phyloP scores from a whole-genome alignment of 2,888 invertebrate genomes.

The Dicycla oo region DNA sequence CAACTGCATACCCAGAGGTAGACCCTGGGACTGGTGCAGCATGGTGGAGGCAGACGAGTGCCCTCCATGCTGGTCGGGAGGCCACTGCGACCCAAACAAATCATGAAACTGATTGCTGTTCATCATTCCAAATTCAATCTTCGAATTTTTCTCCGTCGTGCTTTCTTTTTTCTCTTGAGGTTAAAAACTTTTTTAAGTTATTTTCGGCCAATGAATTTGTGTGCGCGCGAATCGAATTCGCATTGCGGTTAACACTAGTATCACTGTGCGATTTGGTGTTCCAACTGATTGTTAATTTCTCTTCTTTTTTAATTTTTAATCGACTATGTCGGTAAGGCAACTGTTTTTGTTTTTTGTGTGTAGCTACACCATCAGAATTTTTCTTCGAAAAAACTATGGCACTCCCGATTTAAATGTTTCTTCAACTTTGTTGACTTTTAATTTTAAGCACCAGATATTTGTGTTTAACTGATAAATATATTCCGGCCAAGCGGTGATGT shows the following conservation, averaged over 20 bases:
- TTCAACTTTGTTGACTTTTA: slow-evolving; percentile 84
- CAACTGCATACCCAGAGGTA: slow-evolving; percentile 81
- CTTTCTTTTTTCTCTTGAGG: slow-evolving; percentile 47
- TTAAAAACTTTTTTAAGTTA: slow-evolving; percentile 73
- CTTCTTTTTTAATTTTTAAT: slow-evolving; percentile 67
- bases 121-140: slow-evolving; percentile 78
- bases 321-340: slow-evolving; percentile 89
- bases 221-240: slow-evolving; percentile 83
- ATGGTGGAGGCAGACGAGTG: slow-evolving; percentile 87
- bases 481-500: slow-evolving; percentile 85
- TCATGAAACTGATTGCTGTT: slow-evolving; percentile 88
- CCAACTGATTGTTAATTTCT: slow-evolving; percentile 66
- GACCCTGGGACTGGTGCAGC: slow-evolving; percentile 80
- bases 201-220: slow-evolving; percentile 79
- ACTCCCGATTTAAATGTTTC: slow-evolving; percentile 73
- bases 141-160: slow-evolving; percentile 63
- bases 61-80: slow-evolving; percentile 87
- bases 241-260: slow-evolving; percentile 82
- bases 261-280: slow-evolving; percentile 77
- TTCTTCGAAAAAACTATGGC: slow-evolving; percentile 84
- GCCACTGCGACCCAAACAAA: slow-evolving; percentile 88
- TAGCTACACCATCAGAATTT: slow-evolving; percentile 79
- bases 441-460: slow-evolving; percentile 72
- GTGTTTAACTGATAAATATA: slow-evolving; percentile 86
- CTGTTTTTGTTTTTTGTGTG: slow-evolving; percentile 66